Conservation (phyloP, 2,888 invertebrate genomes). For the Eupithecia abbreviata region DNA sequence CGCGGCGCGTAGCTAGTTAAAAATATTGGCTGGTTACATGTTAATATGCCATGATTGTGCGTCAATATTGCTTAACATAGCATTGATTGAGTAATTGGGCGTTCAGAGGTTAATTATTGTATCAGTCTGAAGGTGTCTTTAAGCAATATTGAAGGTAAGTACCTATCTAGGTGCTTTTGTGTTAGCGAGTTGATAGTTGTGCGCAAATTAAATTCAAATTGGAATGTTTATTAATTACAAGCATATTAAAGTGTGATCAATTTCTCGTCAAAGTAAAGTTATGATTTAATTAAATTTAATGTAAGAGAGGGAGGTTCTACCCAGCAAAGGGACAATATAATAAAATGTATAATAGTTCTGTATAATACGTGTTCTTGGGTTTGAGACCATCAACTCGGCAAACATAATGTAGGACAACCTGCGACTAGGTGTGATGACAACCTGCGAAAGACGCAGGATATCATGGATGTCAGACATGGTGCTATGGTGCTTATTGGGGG, state of each 20-base stretch:
- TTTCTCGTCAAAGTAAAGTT: neutral
- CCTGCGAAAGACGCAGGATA: too few species aligned
- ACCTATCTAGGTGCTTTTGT: neutral
- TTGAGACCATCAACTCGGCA: too few species aligned
- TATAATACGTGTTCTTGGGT: too few species aligned
- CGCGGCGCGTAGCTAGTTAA: too few species aligned
- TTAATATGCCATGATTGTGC: constrained; percentile 33
- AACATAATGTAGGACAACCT: too few species aligned
- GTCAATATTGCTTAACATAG: constrained; percentile 35
- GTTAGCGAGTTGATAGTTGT: neutral
- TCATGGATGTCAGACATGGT: too few species aligned
- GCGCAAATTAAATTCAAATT: neutral
- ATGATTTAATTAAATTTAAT: neutral
- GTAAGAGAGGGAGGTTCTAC: neutral
- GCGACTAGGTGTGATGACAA: too few species aligned
- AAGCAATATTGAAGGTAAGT: constrained; percentile 5
- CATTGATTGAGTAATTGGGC: constrained; percentile 35
- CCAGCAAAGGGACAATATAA: neutral
- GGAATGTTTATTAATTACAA: neutral
- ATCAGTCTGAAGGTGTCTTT: neutral
- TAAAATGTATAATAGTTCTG: too few species aligned
- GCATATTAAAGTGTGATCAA: neutral
- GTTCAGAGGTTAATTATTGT: constrained; percentile 20
- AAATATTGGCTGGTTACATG: neutral
- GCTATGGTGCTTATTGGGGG: too few species aligned